phyloP scores from a whole-genome alignment of 2,113 vertebrate genomes.

The Vanacampus margaritifer region DNA sequence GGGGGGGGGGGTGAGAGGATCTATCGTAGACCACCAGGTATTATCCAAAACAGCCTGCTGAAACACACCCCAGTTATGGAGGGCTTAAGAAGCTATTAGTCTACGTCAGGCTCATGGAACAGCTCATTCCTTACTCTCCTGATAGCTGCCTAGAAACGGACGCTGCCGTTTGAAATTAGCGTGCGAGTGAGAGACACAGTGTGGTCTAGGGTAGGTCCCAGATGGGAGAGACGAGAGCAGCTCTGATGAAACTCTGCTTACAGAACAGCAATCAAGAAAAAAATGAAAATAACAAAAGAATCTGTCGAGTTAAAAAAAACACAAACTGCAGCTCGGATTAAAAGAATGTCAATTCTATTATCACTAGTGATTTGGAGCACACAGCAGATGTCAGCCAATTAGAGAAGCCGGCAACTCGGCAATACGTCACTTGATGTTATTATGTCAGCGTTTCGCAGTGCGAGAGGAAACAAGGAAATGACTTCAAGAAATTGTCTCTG shows the following conservation, averaged over 20 bases:
- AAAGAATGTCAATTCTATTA: constrained; percentile 10
- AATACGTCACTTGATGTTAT: constrained; percentile 4
- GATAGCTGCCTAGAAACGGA: constrained; percentile 31
- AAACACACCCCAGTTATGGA: not conserved
- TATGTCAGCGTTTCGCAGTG: constrained; percentile 4
- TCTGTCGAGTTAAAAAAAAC: constrained; percentile 50
- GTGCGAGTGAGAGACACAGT: constrained; percentile 26
- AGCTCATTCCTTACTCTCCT: constrained; percentile 29
- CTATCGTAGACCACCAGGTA: constrained; percentile 67
- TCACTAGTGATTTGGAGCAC: constrained; percentile 15
- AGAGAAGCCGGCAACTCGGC: constrained; percentile 10
- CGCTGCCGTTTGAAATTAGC: constrained; percentile 40
- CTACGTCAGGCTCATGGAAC: constrained; percentile 14
- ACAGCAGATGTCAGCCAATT: constrained; percentile 29
- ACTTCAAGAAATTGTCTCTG: constrained; percentile 61
- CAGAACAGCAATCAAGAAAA: constrained; percentile 45
- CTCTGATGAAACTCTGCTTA: constrained; percentile 49
- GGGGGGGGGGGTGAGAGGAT: constrained; percentile 55
- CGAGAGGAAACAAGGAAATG: constrained; percentile 16
- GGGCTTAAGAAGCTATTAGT: not conserved
- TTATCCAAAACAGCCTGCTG: not conserved
- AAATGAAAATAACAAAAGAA: constrained; percentile 14
- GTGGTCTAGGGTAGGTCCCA: constrained; percentile 73
- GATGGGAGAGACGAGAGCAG: constrained; percentile 20
- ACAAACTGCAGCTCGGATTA: constrained; percentile 41